Conservation (phyloP, 2,797 vertebrate genomes). For the Hirundo rustica region DNA sequence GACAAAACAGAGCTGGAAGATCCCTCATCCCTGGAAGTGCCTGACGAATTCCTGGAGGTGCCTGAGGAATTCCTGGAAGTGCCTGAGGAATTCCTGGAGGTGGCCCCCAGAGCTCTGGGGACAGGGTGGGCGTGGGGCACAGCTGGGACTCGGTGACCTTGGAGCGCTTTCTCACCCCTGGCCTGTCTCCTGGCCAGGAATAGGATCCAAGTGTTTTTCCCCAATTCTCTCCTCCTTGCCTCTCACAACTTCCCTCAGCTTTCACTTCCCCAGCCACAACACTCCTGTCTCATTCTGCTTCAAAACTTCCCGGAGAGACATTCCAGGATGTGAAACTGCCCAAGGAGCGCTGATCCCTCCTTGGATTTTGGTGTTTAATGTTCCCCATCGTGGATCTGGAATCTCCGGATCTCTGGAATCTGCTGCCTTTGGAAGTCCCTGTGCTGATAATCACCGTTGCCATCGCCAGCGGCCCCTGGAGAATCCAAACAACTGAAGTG, state of each 20-base stretch:
- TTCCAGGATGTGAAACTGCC: not conserved
- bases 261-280: not conserved
- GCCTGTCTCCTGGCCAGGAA: not conserved
- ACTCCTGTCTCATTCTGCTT: not conserved
- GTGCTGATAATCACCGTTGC: not conserved
- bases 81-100: not conserved
- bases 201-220: not conserved
- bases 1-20: too few relatives aligned
- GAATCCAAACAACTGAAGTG: not conserved
- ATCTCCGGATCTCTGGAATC: not conserved
- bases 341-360: not conserved
- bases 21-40: too few relatives aligned
- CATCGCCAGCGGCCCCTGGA: not conserved
- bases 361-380: not conserved
- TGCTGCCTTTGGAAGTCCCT: not conserved
- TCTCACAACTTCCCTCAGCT: not conserved
- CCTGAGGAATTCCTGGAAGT: not conserved
- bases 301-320: not conserved
- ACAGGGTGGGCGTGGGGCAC: not conserved
- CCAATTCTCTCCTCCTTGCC: not conserved
- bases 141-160: fast-evolving
- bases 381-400: not conserved
- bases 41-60: not conserved
- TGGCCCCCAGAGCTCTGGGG: not conserved
- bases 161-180: not conserved